Evolutionary conservation across 2,113 vertebrate genomes (phyloP).

Genomic region (Kobus ellipsiprymnus): DNA sequence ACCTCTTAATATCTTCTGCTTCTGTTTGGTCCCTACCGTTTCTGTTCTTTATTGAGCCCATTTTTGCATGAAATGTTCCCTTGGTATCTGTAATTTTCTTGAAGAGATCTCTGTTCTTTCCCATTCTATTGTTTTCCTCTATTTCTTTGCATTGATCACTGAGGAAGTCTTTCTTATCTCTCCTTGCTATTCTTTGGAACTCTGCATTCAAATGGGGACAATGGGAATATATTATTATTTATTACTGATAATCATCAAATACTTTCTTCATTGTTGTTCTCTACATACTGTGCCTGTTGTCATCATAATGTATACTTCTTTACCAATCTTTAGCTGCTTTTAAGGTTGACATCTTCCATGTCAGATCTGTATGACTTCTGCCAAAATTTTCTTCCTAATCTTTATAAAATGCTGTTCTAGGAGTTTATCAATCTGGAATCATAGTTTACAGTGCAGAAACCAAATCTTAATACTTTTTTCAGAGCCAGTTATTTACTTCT

Average conservation of each 20-base stretch:
- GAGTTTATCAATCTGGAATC: not conserved
- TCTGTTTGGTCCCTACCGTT: too few relatives aligned
- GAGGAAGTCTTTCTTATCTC: not conserved
- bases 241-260: not conserved
- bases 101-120: too few relatives aligned
- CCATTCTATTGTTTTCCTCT: too few relatives aligned
- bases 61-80: too few relatives aligned
- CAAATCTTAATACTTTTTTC: not conserved
- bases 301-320: not conserved
- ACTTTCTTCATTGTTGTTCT: not conserved
- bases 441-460: not conserved
- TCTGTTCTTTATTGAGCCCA: too few relatives aligned
- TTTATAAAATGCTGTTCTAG: not conserved
- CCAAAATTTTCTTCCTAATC: not conserved
- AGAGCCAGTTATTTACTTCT: not conserved
- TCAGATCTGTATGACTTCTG: not conserved
- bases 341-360: not conserved
- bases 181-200: not conserved
- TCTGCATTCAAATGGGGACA: not conserved
- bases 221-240: not conserved
- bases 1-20: too few relatives aligned
- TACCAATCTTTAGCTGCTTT: not conserved
- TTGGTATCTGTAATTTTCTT: too few relatives aligned
- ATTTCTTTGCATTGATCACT: not conserved
- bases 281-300: not conserved